phyloP scores from a whole-genome alignment of 2,113 vertebrate genomes.

The Eolophus roseicapilla region DNA sequence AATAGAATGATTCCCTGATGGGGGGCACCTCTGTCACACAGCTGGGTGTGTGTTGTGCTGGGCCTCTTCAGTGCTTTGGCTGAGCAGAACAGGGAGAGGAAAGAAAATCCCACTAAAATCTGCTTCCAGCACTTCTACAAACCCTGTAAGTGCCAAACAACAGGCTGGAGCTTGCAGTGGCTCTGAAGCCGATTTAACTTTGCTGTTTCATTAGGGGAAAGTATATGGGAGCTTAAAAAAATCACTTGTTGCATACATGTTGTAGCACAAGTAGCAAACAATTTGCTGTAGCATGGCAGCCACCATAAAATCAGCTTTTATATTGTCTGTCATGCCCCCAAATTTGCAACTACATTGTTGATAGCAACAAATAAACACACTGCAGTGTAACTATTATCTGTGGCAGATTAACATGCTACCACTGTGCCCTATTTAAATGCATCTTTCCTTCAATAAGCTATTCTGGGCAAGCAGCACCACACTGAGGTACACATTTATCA shows the following conservation, averaged over 20 bases:
- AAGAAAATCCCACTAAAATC: neutral
- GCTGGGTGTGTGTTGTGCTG: neutral
- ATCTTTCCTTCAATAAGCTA: slow-evolving; percentile 47
- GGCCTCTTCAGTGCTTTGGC: neutral
- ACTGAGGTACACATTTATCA: slow-evolving; percentile 51
- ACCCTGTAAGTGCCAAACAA: neutral
- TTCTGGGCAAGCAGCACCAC: slow-evolving; percentile 52
- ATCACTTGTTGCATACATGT: slow-evolving; percentile 29
- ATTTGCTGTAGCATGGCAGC: slow-evolving; percentile 16
- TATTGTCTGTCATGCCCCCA: slow-evolving; percentile 3
- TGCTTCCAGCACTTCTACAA: neutral
- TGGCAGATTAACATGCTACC: slow-evolving; percentile 64
- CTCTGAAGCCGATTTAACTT: neutral
- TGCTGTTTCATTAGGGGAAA: neutral
- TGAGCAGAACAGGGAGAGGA: neutral
- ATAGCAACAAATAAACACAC: slow-evolving; percentile 59
- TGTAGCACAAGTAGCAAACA: slow-evolving; percentile 34
- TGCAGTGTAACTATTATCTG: slow-evolving; percentile 64
- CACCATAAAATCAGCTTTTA: slow-evolving; percentile 43
- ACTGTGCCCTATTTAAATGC: slow-evolving; percentile 55
- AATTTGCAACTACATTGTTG: slow-evolving; percentile 40
- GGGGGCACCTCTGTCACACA: neutral
- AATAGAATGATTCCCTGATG: neutral
- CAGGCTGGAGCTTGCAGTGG: neutral
- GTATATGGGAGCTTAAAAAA: neutral